phyloP scores from a whole-genome alignment of 1,140 invertebrate species.

The Drosophila arizonae region DNA sequence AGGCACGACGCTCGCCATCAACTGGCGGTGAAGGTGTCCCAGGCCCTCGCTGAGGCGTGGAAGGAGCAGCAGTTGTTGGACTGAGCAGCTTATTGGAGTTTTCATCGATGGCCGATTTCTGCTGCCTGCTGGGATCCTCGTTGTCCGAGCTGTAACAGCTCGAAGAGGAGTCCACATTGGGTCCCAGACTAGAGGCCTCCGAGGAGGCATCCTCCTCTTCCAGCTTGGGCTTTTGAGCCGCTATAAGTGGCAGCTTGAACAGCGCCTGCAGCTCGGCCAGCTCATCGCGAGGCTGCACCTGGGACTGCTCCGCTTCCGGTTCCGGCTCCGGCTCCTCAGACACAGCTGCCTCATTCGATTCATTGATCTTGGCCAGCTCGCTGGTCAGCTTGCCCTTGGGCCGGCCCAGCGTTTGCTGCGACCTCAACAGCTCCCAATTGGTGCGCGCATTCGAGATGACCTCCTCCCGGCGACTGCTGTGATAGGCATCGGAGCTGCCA shows the following conservation, averaged over 20 bases:
- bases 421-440: constrained; percentile 90
- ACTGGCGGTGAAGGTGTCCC: background rate
- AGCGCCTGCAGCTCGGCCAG: constrained; percentile 85
- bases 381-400: constrained; percentile 64
- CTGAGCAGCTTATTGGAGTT: constrained; percentile 56
- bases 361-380: constrained; percentile 72
- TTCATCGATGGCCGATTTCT: constrained; percentile 52
- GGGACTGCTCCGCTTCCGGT: constrained; percentile 84
- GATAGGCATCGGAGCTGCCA: constrained; percentile 87
- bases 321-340: constrained; percentile 85
- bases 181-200: constrained; percentile 86
- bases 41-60: background rate
- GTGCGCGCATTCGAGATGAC: constrained; percentile 91
- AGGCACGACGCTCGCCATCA: background rate
- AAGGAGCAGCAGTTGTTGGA: background rate
- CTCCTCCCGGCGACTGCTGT: constrained; percentile 88
- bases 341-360: constrained; percentile 63
- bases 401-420: constrained; percentile 83
- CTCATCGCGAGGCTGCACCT: constrained; percentile 76
- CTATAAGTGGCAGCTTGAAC: constrained; percentile 60
- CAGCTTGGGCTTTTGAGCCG: constrained; percentile 27
- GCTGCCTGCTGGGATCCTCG: constrained; percentile 74
- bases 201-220: constrained; percentile 81
- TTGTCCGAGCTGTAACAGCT: constrained; percentile 85
- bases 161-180: constrained; percentile 87